Evolutionary conservation across 2,797 vertebrate genomes (phyloP).

Genomic region (Philypnodon macrostomus): DNA sequence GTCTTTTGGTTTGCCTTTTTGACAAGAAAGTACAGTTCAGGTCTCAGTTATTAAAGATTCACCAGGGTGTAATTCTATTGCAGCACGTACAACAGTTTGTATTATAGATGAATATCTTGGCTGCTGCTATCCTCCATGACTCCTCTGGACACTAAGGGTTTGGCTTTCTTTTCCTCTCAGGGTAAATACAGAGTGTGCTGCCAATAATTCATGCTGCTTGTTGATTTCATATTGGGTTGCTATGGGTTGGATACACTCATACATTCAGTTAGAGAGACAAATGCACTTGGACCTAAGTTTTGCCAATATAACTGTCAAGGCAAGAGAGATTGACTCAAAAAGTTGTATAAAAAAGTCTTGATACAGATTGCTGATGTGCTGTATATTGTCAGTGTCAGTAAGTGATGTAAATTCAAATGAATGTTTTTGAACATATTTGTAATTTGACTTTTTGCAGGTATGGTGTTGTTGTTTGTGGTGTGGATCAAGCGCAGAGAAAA

Average conservation of each 20-base stretch:
- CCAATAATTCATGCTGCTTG: constrained; percentile 19
- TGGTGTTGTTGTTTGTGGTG: constrained; percentile 89
- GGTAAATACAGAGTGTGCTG: constrained; percentile 31
- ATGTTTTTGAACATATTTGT: too few species aligned
- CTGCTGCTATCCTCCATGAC: constrained; percentile 25
- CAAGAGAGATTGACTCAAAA: not conserved
- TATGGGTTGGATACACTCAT: constrained; percentile 11
- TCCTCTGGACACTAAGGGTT: constrained; percentile 21
- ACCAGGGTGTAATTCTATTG: constrained; percentile 27
- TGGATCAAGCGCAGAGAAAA: constrained; percentile 92
- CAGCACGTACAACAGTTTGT: constrained; percentile 36
- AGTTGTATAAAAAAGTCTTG: not conserved
- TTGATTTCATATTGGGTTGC: constrained; percentile 17
- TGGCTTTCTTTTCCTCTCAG: constrained; percentile 31
- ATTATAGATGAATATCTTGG: constrained; percentile 44
- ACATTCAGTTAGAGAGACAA: constrained; percentile 9
- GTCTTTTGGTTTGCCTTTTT: constrained; percentile 23
- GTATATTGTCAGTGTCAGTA: too few species aligned
- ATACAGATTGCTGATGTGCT: too few species aligned
- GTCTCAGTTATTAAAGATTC: constrained; percentile 47
- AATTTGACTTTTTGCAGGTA: constrained; percentile 73
- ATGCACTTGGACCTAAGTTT: not conserved
- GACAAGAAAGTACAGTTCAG: constrained; percentile 12
- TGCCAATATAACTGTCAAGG: not conserved
- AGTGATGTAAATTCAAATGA: too few species aligned